These are phyloP conservation scores for Delia radicum DNA, from an alignment of 1,140 invertebrate species.

Conservation along the genomic window DNA sequence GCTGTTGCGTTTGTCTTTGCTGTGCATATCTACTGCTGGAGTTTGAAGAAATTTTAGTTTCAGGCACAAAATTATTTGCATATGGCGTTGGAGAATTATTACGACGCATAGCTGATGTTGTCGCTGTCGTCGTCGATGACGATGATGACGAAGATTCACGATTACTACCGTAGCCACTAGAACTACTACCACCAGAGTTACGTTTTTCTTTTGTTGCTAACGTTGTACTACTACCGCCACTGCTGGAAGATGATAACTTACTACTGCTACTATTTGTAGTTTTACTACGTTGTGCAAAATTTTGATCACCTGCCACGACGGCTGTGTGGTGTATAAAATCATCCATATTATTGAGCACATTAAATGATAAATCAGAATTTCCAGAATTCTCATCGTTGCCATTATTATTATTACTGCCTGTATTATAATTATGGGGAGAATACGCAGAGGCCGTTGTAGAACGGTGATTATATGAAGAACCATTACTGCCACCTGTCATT, in stretches of 20 bases:
- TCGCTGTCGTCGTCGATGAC: background rate
- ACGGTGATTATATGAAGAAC: background rate
- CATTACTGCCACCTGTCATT: background rate
- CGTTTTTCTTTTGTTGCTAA: constrained; percentile 37
- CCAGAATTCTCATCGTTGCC: constrained; percentile 40
- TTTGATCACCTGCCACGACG: constrained; percentile 27
- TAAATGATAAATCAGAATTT: constrained; percentile 45
- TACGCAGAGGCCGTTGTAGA: background rate
- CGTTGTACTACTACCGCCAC: constrained; percentile 19
- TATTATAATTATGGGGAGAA: constrained; percentile 6
- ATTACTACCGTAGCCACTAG: constrained; percentile 30
- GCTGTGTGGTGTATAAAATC: constrained; percentile 40
- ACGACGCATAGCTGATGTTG: background rate
- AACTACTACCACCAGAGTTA: constrained; percentile 42
- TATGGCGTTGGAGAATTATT: constrained; percentile 27
- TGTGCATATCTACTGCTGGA: constrained; percentile 13
- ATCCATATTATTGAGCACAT: constrained; percentile 49
- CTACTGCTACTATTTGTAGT: constrained; percentile 22
- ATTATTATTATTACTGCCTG: background rate
- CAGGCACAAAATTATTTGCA: constrained; percentile 30
- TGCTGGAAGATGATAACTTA: background rate
- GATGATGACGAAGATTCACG: constrained; percentile 17
- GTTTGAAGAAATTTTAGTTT: constrained; percentile 3
- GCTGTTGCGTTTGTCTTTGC: constrained; percentile 25
- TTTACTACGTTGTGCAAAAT: constrained; percentile 19